Percentiles rank a stretch among this genome's conserved stretches.
Conservation (phyloP, 1,140 invertebrate genomes). For the Microplitis demolitor region DNA sequence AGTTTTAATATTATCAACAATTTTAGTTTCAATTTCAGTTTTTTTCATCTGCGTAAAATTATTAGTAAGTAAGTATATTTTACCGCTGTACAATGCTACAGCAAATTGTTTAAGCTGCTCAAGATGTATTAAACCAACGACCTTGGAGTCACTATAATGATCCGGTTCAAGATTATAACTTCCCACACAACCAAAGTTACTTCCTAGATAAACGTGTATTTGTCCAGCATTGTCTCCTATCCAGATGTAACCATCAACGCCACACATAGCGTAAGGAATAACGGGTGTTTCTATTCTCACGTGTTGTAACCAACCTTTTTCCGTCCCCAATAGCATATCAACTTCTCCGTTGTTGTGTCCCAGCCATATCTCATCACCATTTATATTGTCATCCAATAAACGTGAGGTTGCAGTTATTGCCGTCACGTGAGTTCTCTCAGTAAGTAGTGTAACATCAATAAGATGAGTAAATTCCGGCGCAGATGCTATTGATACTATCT, state of each 20-base stretch:
- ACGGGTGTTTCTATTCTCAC: slow-evolving; percentile 64
- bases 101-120: slow-evolving; percentile 72
- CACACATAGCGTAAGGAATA: slow-evolving; percentile 69
- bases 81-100: slow-evolving; percentile 74
- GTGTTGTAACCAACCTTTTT: slow-evolving; percentile 66
- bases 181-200: slow-evolving; percentile 58
- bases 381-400: slow-evolving; percentile 46
- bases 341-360: slow-evolving; percentile 73
- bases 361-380: slow-evolving; percentile 71
- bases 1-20: slow-evolving; percentile 47
- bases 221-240: slow-evolving; percentile 82
- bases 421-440: slow-evolving; percentile 65
- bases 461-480: slow-evolving; percentile 93
- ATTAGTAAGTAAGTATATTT: slow-evolving; percentile 69
- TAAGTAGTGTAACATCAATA: slow-evolving; percentile 77
- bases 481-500: slow-evolving; percentile 88
- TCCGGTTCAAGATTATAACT: slow-evolving; percentile 61
- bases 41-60: slow-evolving; percentile 55
- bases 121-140: slow-evolving; percentile 70
- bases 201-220: slow-evolving; percentile 75
- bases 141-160: slow-evolving; percentile 60
- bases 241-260: slow-evolving; percentile 78
- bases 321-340: slow-evolving; percentile 68
- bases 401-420: slow-evolving; percentile 48
- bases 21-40: slow-evolving; percentile 42